Base-by-base conservation (phyloP, 2,888 invertebrate species). In the Tiliacea aurago region DNA sequence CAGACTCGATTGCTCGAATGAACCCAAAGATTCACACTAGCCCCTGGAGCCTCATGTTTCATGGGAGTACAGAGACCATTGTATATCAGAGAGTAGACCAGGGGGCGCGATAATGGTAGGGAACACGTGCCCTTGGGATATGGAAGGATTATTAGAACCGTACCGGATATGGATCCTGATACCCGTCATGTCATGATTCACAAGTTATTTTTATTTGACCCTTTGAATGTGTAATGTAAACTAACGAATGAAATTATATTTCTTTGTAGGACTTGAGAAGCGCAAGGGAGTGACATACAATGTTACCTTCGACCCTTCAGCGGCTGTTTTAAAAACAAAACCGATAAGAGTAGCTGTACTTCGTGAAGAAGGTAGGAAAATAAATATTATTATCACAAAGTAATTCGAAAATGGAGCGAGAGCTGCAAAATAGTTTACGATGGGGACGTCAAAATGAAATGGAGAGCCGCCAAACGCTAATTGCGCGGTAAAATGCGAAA, bases 331-430 rank as follows among this genome's bases (percentile, higher is more conserved):
- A 1, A 93, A 95, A 74, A 93, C 94, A 1, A 94, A 94, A 56
- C 96, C 97, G 0, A 95, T 97, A n/a, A 95, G 96, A 75, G 99
- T 99, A 0, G 99, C 99, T 10, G 98, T 99, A 1, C 95, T 99
- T 62, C 97, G 99, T 58, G 99, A 99, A 95, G 99, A 99, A 97
- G 99, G 97, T 93, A 92, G 49, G 23, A 62, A 45, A 41, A 58
- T 53, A 69, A 37, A 59, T 45, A 28, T 67, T 5, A 63, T 9
- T 37, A 28, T 49, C 9, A 15, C 20, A 13, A n/a, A 61, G 20
- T n/a, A 53, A 55, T 56, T 69, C 7, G 1, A 4, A 45, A 66
- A 23, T n/a, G 15, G 2, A 28, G 13, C 7, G 51, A 18, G n/a
- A 41, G 10, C 20, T 28, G 20, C 20, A 49, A 49, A 47, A 11